phyloP scores from a whole-genome alignment of 2,113 vertebrate species.

The Scatophagus argus region DNA sequence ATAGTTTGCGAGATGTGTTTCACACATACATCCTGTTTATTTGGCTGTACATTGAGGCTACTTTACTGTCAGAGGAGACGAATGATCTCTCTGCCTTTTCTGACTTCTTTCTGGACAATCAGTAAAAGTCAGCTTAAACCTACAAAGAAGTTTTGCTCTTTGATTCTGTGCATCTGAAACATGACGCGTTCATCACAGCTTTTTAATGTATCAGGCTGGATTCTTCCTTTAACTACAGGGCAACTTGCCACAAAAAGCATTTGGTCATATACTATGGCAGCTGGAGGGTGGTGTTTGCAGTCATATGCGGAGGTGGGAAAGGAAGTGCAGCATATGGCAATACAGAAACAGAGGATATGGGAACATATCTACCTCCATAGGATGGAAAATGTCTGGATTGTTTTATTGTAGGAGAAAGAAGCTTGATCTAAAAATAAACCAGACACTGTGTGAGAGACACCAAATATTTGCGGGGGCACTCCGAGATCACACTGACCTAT shows the following conservation, averaged over 20 bases:
- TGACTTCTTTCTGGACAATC: neutral
- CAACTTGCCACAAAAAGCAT: conserved; percentile 27
- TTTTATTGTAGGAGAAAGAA: conserved; percentile 14
- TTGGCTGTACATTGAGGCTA: neutral
- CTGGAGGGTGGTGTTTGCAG: conserved; percentile 43
- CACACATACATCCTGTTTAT: neutral
- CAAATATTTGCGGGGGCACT: neutral
- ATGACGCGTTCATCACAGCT: conserved; percentile 21
- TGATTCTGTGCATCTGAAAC: conserved; percentile 24
- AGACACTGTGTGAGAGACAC: neutral
- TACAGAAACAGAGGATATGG: conserved; percentile 35
- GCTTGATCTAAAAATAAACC: conserved; percentile 43
- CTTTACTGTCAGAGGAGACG: neutral
- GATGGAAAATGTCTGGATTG: conserved; percentile 16
- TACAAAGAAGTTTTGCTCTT: conserved; percentile 28
- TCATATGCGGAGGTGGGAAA: conserved; percentile 23
- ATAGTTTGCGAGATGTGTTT: neutral
- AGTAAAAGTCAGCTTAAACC: conserved; percentile 14
- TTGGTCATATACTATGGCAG: conserved; percentile 22
- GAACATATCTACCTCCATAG: conserved; percentile 40
- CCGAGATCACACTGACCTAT: conserved; percentile 87
- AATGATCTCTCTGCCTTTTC: neutral
- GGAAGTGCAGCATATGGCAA: conserved; percentile 50
- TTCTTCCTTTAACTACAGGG: conserved; percentile 54
- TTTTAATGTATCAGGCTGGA: conserved; percentile 31